phyloP scores from a whole-genome alignment of 2,113 vertebrate genomes.

The Brachyhypopomus gauderio region DNA sequence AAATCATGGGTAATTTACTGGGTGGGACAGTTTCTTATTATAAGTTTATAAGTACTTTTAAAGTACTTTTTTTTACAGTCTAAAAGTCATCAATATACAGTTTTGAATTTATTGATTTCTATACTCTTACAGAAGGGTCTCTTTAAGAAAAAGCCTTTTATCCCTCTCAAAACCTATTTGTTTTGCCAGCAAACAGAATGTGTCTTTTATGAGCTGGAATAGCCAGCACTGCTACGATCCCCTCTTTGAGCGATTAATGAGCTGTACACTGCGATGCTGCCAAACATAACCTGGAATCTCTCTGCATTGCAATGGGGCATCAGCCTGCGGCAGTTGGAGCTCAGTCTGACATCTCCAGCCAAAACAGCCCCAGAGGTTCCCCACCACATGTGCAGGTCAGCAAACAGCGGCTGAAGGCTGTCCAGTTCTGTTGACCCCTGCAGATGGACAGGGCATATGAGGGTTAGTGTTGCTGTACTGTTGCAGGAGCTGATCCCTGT shows the following conservation, averaged over 20 bases:
- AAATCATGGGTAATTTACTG: conserved; percentile 52
- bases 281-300: conserved; percentile 52
- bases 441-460: conserved; percentile 17
- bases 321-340: conserved; percentile 45
- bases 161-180: conserved; percentile 22
- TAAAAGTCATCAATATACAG: not conserved
- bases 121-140: not conserved
- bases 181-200: conserved; percentile 50
- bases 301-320: conserved; percentile 49
- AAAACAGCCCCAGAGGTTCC: conserved; percentile 41
- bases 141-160: not conserved
- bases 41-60: too few species aligned
- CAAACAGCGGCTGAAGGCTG: conserved; percentile 64
- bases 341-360: conserved; percentile 56
- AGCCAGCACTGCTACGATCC: conserved; percentile 33
- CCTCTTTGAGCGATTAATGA: conserved; percentile 57
- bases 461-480: not conserved
- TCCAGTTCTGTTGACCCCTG: conserved; percentile 40
- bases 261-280: conserved; percentile 56
- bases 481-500: not conserved
- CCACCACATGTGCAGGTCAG: conserved; percentile 57
- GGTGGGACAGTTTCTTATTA: conserved; percentile 32
- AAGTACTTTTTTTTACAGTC: conserved; percentile 14
- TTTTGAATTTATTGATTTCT: too few species aligned
- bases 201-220: conserved; percentile 47